Base-by-base conservation (phyloP, 2,888 invertebrate species). In the Epirrita christyi region DNA sequence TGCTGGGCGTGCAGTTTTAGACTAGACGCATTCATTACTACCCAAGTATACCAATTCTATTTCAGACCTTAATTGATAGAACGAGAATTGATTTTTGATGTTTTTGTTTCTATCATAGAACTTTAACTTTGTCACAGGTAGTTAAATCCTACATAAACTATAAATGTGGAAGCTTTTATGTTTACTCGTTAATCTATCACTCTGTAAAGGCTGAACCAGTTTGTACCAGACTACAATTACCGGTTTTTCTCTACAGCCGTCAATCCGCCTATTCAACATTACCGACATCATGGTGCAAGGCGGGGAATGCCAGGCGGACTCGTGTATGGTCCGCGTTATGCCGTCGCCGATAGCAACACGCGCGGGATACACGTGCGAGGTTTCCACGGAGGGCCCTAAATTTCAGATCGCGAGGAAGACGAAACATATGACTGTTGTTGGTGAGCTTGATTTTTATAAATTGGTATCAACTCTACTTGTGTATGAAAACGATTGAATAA, bases 391-490 rank as follows among this genome's bases (percentile, higher is more conserved):
- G 67, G 91, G 91, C 2, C 92, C 91, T 0, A 88, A 78, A 78
- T 92, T 91, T 71, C 87, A 84, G 64, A 91, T 92, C 49, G 90
- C 85, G 5, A 81, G 90, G 61, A 78, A 88, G 65, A 86, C 89
- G 11, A 91, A 91, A 61, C 89, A 88, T 34, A 91, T 92, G 92
- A 91, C 88, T 62, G 88, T 91, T 67, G 90, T 89, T 69, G 92
- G 92, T 91, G 67, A 87, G 86, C 56, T 38, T 46, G 8, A 40
- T 40, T 21, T 14, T 14, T 36, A n/a, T 9, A 9, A 32, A 32
- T 4, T 5, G 6, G n/a, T 11, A n/a, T 11, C 6, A n/a, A 11
- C 2, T 5, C 36, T 11, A 2, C n/a, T 36, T 36, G 36, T n/a
- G n/a, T n/a, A n/a, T n/a, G n/a, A n/a, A n/a, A n/a, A n/a, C n/a